phyloP scores from a whole-genome alignment of 2,113 vertebrate species.

The Carassius carassius region DNA sequence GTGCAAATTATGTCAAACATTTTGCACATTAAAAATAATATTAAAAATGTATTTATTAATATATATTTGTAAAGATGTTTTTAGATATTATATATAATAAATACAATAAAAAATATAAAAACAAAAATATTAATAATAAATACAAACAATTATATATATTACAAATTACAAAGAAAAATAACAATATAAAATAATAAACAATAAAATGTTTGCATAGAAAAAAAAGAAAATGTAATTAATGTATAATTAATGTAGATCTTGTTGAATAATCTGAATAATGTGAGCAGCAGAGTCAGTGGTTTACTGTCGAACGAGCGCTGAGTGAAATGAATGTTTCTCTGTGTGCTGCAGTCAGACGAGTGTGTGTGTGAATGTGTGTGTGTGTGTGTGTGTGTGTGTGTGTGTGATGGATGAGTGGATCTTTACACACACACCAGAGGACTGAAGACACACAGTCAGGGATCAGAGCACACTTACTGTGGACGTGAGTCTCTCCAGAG shows the following conservation, averaged over 20 bases:
- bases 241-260: not conserved
- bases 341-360: not conserved
- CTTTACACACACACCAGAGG: conserved; percentile 36
- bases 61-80: too few species aligned
- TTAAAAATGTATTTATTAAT: not conserved
- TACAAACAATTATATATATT: too few species aligned
- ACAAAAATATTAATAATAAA: too few species aligned
- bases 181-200: too few species aligned
- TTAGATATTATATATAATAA: too few species aligned
- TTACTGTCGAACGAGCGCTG: not conserved
- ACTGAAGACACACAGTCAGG: conserved; percentile 8
- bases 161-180: too few species aligned
- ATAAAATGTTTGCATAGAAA: too few species aligned
- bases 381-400: too few species aligned
- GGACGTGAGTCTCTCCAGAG: conserved; percentile 89
- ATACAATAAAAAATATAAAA: too few species aligned
- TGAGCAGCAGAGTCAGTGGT: too few species aligned
- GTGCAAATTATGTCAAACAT: not conserved
- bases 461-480: conserved; percentile 77
- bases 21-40: not conserved
- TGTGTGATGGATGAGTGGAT: conserved; percentile 32
- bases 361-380: too few species aligned
- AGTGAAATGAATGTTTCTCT: not conserved
- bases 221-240: not conserved
- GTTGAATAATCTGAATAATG: not conserved